A percentile compares a stretch with the other conserved stretches of the same genome.
Conservation (phyloP, 2,888 invertebrate species). For the Acleris sparsana region DNA sequence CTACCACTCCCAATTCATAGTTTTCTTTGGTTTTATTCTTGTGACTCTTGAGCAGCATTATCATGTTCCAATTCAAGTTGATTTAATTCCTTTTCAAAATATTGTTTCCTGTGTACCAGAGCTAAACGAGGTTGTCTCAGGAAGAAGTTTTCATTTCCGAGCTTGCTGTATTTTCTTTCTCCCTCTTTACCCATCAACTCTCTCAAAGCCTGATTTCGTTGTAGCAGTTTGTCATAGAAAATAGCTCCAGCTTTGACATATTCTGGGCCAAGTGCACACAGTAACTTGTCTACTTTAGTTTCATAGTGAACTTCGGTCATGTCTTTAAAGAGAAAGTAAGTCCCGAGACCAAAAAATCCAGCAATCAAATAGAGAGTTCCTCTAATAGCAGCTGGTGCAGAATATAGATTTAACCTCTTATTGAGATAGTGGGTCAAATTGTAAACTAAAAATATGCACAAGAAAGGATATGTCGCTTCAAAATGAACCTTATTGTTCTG, state of each 20-base stretch:
- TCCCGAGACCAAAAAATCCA: conserved; percentile 81
- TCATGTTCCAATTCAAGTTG: conserved; percentile 46
- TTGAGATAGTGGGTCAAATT: conserved; percentile 80
- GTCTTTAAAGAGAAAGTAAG: conserved; percentile 87
- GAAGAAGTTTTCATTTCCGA: conserved; percentile 88
- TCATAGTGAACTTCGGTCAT: conserved; percentile 86
- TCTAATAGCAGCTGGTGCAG: conserved; percentile 76
- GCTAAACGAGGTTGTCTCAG: conserved; percentile 87
- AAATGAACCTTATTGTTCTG: conserved; percentile 83
- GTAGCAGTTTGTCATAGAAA: conserved; percentile 88
- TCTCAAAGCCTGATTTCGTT: conserved; percentile 89
- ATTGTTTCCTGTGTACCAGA: conserved; percentile 85
- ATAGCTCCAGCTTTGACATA: conserved; percentile 89
- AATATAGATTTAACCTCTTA: conserved; percentile 78
- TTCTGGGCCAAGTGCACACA: conserved; percentile 84
- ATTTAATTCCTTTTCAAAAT: conserved; percentile 83
- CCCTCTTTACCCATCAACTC: conserved; percentile 86
- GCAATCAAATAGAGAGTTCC: conserved; percentile 79
- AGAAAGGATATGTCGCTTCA: conserved; percentile 81
- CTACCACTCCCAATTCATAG: no score
- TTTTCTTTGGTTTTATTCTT: conserved; percentile 5
- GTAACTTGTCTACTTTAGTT: conserved; percentile 83
- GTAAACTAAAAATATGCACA: conserved; percentile 78
- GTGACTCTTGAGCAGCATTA: conserved; percentile 25
- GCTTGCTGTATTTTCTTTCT: conserved; percentile 83